These are phyloP conservation scores for Phyllopteryx taeniolatus DNA, from an alignment of 2,113 vertebrate genomes.

Conservation along the genomic window DNA sequence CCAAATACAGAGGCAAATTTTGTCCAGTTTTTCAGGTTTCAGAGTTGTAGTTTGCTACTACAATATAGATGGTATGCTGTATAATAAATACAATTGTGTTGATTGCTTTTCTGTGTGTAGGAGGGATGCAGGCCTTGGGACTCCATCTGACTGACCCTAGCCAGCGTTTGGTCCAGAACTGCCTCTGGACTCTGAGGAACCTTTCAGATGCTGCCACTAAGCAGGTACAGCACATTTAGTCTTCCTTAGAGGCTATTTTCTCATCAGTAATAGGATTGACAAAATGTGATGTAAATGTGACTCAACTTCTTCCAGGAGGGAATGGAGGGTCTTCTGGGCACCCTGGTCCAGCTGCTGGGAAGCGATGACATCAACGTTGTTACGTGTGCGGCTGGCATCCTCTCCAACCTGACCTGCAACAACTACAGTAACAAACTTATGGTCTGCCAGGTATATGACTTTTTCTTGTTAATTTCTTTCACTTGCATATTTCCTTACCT, in stretches of 20 bases:
- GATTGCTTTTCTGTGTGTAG: conserved; percentile 59
- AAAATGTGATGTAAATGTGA: background rate
- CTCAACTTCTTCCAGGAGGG: conserved; percentile 78
- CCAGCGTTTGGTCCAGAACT: conserved; percentile 97
- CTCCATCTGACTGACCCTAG: conserved; percentile 96
- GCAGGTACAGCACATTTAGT: conserved; percentile 74
- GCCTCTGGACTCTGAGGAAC: conserved; percentile 97
- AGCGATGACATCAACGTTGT: conserved; percentile 99
- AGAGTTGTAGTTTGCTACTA: background rate
- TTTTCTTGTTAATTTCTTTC: background rate
- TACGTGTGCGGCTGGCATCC: conserved; percentile 95
- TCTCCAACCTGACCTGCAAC: conserved; percentile 98
- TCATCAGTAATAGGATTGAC: background rate
- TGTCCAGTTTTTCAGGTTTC: background rate
- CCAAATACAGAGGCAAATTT: background rate
- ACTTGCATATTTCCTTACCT: background rate
- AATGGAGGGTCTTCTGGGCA: conserved; percentile 97
- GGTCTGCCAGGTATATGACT: conserved; percentile 85
- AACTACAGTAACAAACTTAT: conserved; percentile 99
- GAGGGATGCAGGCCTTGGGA: conserved; percentile 98
- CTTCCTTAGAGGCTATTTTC: too few species aligned
- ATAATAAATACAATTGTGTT: background rate
- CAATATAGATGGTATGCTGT: background rate
- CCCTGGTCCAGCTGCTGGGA: conserved; percentile 93
- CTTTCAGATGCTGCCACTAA: conserved; percentile 98